A percentile compares a stretch with the other conserved stretches of the same genome.
phyloP scores from a whole-genome alignment of 1,140 invertebrate species.

The Pogonognathellus flavescens region DNA sequence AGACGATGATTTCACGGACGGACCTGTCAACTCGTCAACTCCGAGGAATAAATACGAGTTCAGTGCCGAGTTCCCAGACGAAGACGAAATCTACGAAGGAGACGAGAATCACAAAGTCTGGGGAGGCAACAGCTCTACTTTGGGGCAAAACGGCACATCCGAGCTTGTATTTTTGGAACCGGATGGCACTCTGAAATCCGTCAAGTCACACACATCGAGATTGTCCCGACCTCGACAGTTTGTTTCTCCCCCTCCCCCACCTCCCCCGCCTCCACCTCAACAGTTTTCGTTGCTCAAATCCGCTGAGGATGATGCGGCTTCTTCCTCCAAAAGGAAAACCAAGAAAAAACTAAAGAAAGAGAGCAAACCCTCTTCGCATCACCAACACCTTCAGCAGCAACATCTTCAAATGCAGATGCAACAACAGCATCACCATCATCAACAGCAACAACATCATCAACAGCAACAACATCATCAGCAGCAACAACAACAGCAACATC shows the following conservation, averaged over 20 bases:
- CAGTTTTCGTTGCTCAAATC: constrained; percentile 71
- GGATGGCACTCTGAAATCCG: constrained; percentile 74
- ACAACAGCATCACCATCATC: constrained; percentile 53
- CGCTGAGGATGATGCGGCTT: constrained; percentile 69
- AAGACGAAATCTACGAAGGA: constrained; percentile 85
- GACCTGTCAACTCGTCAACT: constrained; percentile 71
- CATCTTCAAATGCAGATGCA: constrained; percentile 58
- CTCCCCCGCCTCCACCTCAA: constrained; percentile 82
- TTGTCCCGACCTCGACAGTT: constrained; percentile 81
- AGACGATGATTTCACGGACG: constrained; percentile 66
- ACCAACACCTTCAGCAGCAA: constrained; percentile 34
- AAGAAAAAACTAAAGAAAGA: constrained; percentile 73
- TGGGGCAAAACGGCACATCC: constrained; percentile 65
- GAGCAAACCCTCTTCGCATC: not conserved
- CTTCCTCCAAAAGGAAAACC: constrained; percentile 70
- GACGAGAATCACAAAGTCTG: constrained; percentile 95
- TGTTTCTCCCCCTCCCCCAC: constrained; percentile 80
- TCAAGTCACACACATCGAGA: constrained; percentile 68
- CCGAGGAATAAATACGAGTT: constrained; percentile 66
- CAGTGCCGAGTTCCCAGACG: constrained; percentile 72
- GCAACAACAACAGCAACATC: constrained; percentile 59
- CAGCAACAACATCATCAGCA: constrained; percentile 33
- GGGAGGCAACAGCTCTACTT: constrained; percentile 81
- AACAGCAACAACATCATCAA: constrained; percentile 21
- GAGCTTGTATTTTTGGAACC: constrained; percentile 67